Evolutionary conservation across 2,113 vertebrate species (phyloP).

Genomic region (Australoheros scitulus): DNA sequence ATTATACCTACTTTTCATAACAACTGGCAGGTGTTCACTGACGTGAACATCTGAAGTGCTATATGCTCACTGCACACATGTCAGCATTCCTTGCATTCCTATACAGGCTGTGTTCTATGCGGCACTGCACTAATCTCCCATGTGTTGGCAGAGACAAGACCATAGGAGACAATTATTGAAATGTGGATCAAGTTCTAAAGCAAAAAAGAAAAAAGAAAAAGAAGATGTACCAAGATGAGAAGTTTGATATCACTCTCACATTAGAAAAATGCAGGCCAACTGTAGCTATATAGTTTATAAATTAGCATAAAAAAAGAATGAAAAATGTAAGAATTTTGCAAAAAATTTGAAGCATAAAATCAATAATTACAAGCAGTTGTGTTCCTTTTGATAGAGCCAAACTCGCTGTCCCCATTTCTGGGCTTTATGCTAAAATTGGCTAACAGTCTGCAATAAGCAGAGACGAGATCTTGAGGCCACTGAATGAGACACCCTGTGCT

Average conservation of each 20-base stretch:
- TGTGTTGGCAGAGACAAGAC: not conserved
- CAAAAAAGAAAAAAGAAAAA: not conserved
- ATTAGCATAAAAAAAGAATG: conserved; percentile 3
- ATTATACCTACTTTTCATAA: not conserved
- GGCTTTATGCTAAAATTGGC: not conserved
- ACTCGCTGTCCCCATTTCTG: not conserved
- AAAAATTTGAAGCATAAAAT: not conserved
- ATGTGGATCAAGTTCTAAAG: too few relatives aligned
- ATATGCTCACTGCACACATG: conserved; percentile 18
- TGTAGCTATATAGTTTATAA: not conserved
- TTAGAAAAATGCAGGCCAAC: not conserved
- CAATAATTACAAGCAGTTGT: not conserved
- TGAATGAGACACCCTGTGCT: too few relatives aligned
- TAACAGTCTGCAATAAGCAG: not conserved
- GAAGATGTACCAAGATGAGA: not conserved
- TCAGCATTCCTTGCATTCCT: conserved; percentile 52
- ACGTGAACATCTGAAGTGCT: conserved; percentile 23
- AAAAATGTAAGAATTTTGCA: not conserved
- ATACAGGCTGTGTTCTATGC: not conserved
- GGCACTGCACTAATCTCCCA: not conserved
- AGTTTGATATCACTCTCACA: not conserved
- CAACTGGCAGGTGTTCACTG: conserved; percentile 16
- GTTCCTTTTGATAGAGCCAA: not conserved
- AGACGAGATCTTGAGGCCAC: too few relatives aligned
- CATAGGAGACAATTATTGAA: not conserved